These are phyloP conservation scores for Salticus scenicus DNA, from an alignment of 2,888 invertebrate genomes.

Conservation along the genomic window DNA sequence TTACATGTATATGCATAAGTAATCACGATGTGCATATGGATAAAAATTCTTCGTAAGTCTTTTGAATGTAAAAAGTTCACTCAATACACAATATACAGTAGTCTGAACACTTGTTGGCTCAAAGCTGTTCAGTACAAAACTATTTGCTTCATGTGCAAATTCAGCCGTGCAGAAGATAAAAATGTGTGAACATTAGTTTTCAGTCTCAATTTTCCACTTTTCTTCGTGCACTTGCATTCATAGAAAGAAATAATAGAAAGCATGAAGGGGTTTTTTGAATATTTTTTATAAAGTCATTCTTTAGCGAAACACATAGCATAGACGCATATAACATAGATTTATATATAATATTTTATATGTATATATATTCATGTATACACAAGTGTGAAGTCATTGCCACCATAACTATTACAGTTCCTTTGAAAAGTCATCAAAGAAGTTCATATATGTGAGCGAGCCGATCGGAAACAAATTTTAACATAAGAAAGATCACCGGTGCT, in stretches of 20 bases:
- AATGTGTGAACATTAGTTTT: not conserved
- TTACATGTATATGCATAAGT: not conserved
- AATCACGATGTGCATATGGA: not conserved
- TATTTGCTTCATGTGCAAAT: conserved; percentile 37
- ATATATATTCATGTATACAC: not conserved
- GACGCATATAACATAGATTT: conserved; percentile 19
- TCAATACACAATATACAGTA: not conserved
- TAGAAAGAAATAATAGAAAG: not conserved
- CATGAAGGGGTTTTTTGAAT: not conserved
- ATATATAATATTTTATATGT: conserved; percentile 20
- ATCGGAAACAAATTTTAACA: conserved; percentile 21
- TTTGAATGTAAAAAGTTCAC: not conserved
- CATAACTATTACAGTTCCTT: not conserved
- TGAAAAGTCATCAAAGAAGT: not conserved
- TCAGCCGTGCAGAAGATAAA: conserved; percentile 21
- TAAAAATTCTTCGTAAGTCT: not conserved
- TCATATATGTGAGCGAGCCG: not conserved
- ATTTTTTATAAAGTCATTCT: too few species aligned
- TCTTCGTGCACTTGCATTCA: conserved; percentile 13
- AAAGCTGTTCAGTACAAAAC: conserved; percentile 17
- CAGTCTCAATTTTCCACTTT: not conserved
- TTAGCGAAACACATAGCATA: not conserved
- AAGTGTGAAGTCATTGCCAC: not conserved
- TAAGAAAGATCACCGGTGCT: conserved; percentile 56
- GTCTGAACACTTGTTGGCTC: not conserved